Conservation (phyloP, 2,888 invertebrate genomes). For the Nymphalis c-album region DNA sequence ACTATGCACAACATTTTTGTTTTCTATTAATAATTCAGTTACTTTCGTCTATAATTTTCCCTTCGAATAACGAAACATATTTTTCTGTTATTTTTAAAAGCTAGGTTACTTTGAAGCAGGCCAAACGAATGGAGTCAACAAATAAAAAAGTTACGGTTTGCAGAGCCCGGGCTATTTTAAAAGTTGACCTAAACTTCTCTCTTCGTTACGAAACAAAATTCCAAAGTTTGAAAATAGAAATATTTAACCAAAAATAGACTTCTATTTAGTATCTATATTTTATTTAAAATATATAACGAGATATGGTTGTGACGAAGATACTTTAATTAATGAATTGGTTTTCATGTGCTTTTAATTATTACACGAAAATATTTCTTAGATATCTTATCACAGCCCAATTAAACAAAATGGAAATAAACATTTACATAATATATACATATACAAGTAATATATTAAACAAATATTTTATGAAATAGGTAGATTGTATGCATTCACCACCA, state of each 20-base stretch:
- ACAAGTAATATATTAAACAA: too few relatives aligned
- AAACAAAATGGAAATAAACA: too few relatives aligned
- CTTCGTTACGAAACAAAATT: conserved; percentile 25
- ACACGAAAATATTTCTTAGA: too few relatives aligned
- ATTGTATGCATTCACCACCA: too few relatives aligned
- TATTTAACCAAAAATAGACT: neutral
- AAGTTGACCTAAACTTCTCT: conserved; percentile 24
- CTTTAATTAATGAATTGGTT: too few relatives aligned
- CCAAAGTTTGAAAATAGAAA: conserved; percentile 13
- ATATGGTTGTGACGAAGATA: too few relatives aligned
- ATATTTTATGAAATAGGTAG: too few relatives aligned
- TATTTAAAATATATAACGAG: too few relatives aligned
- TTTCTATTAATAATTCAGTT: neutral
- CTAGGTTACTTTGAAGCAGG: conserved; percentile 11
- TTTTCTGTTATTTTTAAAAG: neutral
- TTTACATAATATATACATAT: too few relatives aligned
- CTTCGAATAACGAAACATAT: neutral
- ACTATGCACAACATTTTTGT: neutral
- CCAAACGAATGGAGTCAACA: conserved; percentile 21
- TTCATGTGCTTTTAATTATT: too few relatives aligned
- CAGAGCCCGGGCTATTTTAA: conserved; percentile 14
- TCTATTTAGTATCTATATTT: neutral
- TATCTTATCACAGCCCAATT: too few relatives aligned
- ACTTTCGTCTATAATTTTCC: neutral
- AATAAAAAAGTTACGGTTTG: conserved; percentile 12